These are phyloP conservation scores for Sphaeridia pumilis DNA, from an alignment of 2,888 invertebrate species.

Conservation along the genomic window DNA sequence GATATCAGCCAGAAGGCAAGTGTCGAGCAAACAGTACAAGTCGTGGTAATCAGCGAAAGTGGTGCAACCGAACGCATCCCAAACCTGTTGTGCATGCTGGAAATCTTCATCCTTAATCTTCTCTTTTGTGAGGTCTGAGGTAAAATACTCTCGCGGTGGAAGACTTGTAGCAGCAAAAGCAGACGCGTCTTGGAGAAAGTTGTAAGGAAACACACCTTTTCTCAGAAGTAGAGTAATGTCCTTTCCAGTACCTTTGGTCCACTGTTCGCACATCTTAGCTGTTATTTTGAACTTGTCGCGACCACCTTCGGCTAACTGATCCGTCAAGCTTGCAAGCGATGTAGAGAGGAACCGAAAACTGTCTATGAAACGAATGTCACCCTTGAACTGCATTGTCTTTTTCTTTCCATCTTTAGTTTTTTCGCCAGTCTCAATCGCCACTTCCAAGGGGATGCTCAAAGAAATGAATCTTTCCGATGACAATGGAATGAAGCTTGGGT, in stretches of 20 bases:
- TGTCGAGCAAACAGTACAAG: background rate
- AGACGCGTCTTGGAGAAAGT: background rate
- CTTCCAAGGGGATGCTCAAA: background rate
- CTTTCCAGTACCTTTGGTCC: background rate
- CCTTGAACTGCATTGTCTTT: no score
- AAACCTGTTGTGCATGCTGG: background rate
- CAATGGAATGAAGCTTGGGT: background rate
- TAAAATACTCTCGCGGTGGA: background rate
- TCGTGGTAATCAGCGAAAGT: background rate
- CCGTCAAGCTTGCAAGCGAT: background rate
- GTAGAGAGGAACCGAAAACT: no score
- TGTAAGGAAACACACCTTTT: conserved; percentile 5
- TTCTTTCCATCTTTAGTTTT: no score
- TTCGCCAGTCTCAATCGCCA: background rate
- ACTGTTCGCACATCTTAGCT: background rate
- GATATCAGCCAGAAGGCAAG: background rate
- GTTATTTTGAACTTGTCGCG: background rate
- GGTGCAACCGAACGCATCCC: background rate
- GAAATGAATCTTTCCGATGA: background rate
- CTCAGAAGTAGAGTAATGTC: background rate
- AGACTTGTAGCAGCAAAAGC: background rate
- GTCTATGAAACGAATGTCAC: no score
- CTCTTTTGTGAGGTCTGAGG: background rate
- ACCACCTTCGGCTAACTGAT: background rate
- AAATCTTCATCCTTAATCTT: background rate